Conservation (phyloP, 2,797 vertebrate genomes). For the Falco rusticolus region DNA sequence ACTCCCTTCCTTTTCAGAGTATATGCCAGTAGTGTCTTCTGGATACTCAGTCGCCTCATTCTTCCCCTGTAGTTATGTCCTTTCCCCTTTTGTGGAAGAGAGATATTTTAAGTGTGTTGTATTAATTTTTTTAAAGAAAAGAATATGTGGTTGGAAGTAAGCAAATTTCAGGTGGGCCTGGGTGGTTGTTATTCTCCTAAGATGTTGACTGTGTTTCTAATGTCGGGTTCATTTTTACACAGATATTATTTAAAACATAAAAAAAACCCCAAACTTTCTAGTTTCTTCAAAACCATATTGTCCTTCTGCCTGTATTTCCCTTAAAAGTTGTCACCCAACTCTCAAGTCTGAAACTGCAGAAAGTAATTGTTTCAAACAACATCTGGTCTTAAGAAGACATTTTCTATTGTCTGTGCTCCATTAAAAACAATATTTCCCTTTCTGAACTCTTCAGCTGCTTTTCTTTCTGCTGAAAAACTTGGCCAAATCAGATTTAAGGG, state of each 20-base stretch:
- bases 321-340: neutral
- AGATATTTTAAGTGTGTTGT: neutral
- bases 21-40: neutral
- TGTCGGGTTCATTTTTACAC: neutral
- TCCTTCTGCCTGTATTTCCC: neutral
- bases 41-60: neutral
- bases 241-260: neutral
- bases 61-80: neutral
- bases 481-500: neutral
- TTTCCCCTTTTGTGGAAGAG: neutral
- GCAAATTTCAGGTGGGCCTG: neutral
- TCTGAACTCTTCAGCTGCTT: neutral
- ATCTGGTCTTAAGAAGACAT: neutral
- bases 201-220: neutral
- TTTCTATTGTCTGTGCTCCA: neutral
- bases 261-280: neutral
- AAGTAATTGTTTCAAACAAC: neutral
- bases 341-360: neutral
- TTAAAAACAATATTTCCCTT: neutral
- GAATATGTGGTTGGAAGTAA: neutral
- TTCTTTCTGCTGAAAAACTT: conserved; percentile 4
- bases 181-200: neutral
- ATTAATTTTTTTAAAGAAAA: neutral
- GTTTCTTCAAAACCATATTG: neutral
- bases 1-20: neutral